Base-by-base conservation (phyloP, 2,888 invertebrate species). In the Pogonocherus hispidulus region DNA sequence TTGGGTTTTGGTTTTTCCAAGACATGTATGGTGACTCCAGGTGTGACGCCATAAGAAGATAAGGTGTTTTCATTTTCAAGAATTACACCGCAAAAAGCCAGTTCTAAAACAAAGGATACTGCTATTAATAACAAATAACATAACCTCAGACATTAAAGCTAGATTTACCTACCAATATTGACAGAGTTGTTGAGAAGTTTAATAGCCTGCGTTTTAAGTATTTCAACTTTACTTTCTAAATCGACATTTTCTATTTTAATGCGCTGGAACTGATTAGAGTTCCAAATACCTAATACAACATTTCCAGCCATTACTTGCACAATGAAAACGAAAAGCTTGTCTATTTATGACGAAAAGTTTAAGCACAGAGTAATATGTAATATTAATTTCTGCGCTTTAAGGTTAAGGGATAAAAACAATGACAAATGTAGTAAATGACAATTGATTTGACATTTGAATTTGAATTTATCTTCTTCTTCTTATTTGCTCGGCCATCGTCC, bases 61-160 rank as follows among this genome's bases (percentile, higher is more conserved):
- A 94, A 84, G 1, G 90, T 78, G 27, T 87, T 86, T 4, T 89
- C 88, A 77, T 91, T 90, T 77, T 91, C 90, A 62, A 94, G 84
- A 68, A 91, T 87, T 78, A 90, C 89, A 2, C 94, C 94, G 84
- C 92, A 91, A 80, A 92, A 92, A 54, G 92, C 88, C 11, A 93
- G 83, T 82, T 91, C 92, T 93, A 49, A 37, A 37, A 55, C 20
- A 55, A 55, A 41, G 37, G 35, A 54, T 23, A 18, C 5, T 9
- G 22, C 3, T 8, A 20, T 41, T 16, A 8, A 5, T 27, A 8
- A 16, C 8, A n/a, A 52, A 23, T 16, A 23, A 49, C 9, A 2
- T n/a, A 52, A 41, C 27, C 20, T 55, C 16, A 57, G 22, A 20
- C 4, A 46, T 46, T 47, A 22, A 16, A 11, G 18, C n/a, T n/a